Percentiles rank a stretch among this genome's conserved stretches.
Evolutionary conservation across 2,888 invertebrate genomes (phyloP).

Genomic region (Oeneis ivallda): DNA sequence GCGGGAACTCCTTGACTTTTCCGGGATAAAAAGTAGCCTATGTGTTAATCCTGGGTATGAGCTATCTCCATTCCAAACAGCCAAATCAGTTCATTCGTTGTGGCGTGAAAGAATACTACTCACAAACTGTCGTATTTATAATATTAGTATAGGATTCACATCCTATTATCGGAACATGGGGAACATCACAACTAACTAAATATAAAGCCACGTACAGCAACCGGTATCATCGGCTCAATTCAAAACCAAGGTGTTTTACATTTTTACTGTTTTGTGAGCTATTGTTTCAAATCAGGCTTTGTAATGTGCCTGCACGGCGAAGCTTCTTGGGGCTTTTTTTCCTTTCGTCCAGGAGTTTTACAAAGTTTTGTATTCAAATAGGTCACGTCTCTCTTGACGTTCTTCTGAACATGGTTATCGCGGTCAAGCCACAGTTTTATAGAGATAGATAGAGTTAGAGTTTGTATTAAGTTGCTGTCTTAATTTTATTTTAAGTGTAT

Average conservation of each 20-base stretch:
- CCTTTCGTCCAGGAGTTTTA: neutral
- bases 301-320: conserved; percentile 6
- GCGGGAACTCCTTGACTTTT: no score
- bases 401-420: neutral
- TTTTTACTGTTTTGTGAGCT: conserved; percentile 13
- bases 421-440: neutral
- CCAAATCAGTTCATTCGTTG: no score
- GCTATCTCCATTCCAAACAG: no score
- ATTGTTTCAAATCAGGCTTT: conserved; percentile 17
- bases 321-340: conserved; percentile 13
- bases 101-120: no score
- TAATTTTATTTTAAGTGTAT: neutral
- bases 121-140: no score
- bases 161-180: no score
- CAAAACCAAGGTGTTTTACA: neutral
- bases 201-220: neutral
- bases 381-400: conserved; percentile 1
- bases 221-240: conserved; percentile 6
- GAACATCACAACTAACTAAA: neutral
- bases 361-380: conserved; percentile 11
- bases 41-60: no score
- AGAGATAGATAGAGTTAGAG: neutral
- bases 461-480: neutral
- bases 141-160: no score
- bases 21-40: no score